Evolutionary conservation across 2,797 vertebrate genomes (phyloP).

Genomic region (Tadarida brasiliensis): DNA sequence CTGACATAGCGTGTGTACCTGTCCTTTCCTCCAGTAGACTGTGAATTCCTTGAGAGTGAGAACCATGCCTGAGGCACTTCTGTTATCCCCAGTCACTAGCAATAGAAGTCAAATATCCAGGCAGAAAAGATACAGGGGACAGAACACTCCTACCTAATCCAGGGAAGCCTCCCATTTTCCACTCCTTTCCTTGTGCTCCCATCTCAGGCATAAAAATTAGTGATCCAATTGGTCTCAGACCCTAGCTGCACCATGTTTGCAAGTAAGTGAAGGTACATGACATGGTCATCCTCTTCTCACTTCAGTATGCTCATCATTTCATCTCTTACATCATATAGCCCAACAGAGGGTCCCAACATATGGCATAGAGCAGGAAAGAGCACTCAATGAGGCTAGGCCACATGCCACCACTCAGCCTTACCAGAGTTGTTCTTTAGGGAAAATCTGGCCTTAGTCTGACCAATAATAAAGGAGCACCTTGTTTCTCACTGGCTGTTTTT

Average conservation of each 20-base stretch:
- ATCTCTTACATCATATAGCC: neutral
- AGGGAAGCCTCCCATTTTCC: neutral
- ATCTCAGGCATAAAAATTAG: neutral
- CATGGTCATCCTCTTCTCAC: neutral
- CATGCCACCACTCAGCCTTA: neutral
- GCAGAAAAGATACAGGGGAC: neutral
- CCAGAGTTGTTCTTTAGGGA: neutral
- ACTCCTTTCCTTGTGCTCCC: neutral
- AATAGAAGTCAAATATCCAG: neutral
- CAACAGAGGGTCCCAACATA: neutral
- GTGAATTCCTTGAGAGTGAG: conserved; percentile 19
- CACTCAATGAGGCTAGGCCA: neutral
- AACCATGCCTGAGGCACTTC: neutral
- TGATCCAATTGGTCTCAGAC: neutral
- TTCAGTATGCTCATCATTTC: neutral
- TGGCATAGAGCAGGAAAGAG: neutral
- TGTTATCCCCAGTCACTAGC: neutral
- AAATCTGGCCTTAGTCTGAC: conserved; percentile 9
- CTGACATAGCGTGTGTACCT: neutral
- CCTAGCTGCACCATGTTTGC: neutral
- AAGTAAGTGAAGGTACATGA: neutral
- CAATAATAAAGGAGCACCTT: neutral
- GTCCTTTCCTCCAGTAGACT: neutral
- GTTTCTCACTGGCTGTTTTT: neutral
- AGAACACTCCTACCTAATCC: neutral